phyloP scores from a whole-genome alignment of 23 tunicate genomes.

The Phallusia fumigata region DNA sequence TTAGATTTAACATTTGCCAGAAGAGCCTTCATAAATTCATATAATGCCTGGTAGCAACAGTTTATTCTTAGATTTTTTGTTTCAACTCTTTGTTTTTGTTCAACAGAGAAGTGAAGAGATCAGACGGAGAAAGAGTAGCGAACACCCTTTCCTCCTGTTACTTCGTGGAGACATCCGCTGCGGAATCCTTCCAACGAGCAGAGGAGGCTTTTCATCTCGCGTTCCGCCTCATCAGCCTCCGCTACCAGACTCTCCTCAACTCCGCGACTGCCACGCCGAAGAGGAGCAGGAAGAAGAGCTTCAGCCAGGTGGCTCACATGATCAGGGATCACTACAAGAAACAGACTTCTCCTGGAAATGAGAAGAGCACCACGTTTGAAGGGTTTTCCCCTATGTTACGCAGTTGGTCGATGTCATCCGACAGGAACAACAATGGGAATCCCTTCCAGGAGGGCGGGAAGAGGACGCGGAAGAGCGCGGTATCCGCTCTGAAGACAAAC shows the following conservation, averaged over 20 bases:
- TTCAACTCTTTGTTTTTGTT: no score
- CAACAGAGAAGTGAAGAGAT: conserved; percentile 40
- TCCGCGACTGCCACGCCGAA: not conserved
- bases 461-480: not conserved
- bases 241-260: not conserved
- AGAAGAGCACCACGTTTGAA: not conserved
- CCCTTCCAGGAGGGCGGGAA: conserved; percentile 2
- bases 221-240: conserved; percentile 31
- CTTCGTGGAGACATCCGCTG: conserved; percentile 57
- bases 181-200: conserved; percentile 45
- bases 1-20: no score
- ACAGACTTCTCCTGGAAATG: not conserved
- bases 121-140: conserved; percentile 41
- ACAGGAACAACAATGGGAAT: conserved; percentile 11
- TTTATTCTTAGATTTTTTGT: no score
- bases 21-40: no score
- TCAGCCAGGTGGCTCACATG: conserved; percentile 51
- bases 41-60: no score
- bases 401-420: conserved; percentile 20
- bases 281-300: conserved; percentile 8
- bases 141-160: conserved; percentile 25
- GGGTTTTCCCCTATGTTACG: conserved; percentile 11
- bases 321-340: conserved; percentile 36
- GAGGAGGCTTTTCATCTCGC: conserved; percentile 32
- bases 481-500: not conserved